Conservation (phyloP, 2,888 invertebrate genomes). For the Caenorhabditis uteleia region DNA sequence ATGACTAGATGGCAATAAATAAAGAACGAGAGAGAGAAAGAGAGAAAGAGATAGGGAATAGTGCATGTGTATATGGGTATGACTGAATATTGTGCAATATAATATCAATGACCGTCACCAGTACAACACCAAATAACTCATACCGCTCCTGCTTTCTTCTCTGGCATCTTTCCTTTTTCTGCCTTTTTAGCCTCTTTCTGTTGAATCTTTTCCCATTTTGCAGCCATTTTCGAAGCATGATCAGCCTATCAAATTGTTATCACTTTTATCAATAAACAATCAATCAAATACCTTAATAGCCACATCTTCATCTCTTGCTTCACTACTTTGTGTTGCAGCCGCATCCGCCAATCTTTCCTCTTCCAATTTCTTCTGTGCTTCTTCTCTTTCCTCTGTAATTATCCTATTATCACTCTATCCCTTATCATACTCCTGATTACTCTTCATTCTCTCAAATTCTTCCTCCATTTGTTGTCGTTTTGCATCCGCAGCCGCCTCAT, state of each 20-base stretch:
- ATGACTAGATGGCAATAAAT: too few relatives aligned
- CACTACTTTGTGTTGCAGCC: constrained; percentile 21
- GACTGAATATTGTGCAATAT: too few relatives aligned
- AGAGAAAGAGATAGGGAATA: too few relatives aligned
- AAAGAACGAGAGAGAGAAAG: too few relatives aligned
- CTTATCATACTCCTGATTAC: constrained; percentile 37
- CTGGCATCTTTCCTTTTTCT: constrained; percentile 67
- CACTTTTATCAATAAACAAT: neutral
- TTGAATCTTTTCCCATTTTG: constrained; percentile 70
- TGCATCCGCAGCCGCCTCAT: constrained; percentile 70
- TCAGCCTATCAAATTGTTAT: constrained; percentile 53
- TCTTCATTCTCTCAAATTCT: constrained; percentile 67
- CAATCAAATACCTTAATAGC: constrained; percentile 33
- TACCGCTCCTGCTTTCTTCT: constrained; percentile 44
- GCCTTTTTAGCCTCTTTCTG: constrained; percentile 70
- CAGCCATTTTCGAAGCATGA: constrained; percentile 69
- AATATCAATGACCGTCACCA: constrained; percentile 4
- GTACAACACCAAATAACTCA: neutral
- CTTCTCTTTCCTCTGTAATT: constrained; percentile 62
- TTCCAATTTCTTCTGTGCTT: constrained; percentile 60
- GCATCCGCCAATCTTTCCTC: constrained; percentile 57
- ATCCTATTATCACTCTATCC: neutral
- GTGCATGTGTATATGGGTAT: too few relatives aligned
- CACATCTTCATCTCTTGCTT: constrained; percentile 48
- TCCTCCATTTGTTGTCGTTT: constrained; percentile 70